Conservation (phyloP, 2,888 invertebrate genomes). For the Drosophila macrothrix region DNA sequence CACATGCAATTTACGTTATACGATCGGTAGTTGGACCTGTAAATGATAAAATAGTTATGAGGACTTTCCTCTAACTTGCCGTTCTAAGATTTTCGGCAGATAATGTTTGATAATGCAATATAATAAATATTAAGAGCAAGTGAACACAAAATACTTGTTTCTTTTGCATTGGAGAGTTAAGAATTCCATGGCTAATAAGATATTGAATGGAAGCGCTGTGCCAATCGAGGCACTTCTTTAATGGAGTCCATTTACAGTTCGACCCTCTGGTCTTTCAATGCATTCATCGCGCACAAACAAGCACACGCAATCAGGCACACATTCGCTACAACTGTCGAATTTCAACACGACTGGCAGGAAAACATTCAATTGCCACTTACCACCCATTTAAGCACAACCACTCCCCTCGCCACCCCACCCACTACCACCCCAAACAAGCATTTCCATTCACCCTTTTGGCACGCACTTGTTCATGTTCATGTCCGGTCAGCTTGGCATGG, state of each 20-base stretch:
- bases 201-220: background rate
- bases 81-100: background rate
- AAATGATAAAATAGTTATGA: background rate
- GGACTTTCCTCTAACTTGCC: background rate
- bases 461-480: conserved; percentile 55
- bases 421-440: background rate
- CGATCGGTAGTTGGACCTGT: background rate
- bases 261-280: conserved; percentile 3
- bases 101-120: background rate
- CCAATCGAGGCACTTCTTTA: conserved; percentile 3
- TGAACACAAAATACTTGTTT: background rate
- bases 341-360: conserved; percentile 16
- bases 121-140: too few species aligned
- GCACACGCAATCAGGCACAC: background rate
- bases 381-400: conserved; percentile 17
- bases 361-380: conserved; percentile 16
- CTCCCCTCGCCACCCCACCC: background rate
- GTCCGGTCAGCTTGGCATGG: conserved; percentile 45
- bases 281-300: background rate
- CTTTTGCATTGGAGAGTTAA: background rate
- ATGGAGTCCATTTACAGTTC: background rate
- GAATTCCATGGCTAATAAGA: background rate
- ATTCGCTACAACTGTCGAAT: conserved; percentile 4
- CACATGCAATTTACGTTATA: background rate
- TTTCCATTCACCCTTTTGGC: conserved; percentile 31